Conservation (phyloP, 2,888 invertebrate genomes). For the Papilio demoleus region DNA sequence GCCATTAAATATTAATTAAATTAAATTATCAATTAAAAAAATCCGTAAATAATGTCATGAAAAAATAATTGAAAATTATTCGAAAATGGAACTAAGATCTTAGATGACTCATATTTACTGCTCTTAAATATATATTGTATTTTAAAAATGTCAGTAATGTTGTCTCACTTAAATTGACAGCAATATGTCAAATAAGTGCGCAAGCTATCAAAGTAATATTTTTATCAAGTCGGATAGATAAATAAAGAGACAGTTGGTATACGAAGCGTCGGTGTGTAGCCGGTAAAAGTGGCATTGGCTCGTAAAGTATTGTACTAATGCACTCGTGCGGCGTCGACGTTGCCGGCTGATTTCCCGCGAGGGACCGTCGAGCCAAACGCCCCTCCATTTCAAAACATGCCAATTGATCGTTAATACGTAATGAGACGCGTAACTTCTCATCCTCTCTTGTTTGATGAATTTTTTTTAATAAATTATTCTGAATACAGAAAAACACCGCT, state of each 20-base stretch:
- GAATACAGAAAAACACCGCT: too few species aligned
- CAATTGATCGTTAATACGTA: conserved; percentile 71
- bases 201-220: not conserved
- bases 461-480: too few species aligned
- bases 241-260: conserved; percentile 33
- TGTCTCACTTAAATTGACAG: not conserved
- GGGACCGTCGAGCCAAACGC: conserved; percentile 50
- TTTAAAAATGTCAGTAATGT: too few species aligned
- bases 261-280: conserved; percentile 30
- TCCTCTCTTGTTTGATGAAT: conserved; percentile 39
- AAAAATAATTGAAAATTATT: too few species aligned
- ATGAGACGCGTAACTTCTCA: conserved; percentile 53
- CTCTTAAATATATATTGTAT: too few species aligned
- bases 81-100: too few species aligned
- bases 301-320: conserved; percentile 47
- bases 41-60: too few species aligned
- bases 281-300: conserved; percentile 31
- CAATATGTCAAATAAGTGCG: not conserved
- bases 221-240: conserved; percentile 23
- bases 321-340: conserved; percentile 41
- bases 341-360: conserved; percentile 65
- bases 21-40: too few species aligned
- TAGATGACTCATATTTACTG: too few species aligned
- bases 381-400: conserved; percentile 58
- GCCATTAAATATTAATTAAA: too few species aligned